Conservation (phyloP, 2,797 vertebrate species). For the Chaunax sp. region DNA sequence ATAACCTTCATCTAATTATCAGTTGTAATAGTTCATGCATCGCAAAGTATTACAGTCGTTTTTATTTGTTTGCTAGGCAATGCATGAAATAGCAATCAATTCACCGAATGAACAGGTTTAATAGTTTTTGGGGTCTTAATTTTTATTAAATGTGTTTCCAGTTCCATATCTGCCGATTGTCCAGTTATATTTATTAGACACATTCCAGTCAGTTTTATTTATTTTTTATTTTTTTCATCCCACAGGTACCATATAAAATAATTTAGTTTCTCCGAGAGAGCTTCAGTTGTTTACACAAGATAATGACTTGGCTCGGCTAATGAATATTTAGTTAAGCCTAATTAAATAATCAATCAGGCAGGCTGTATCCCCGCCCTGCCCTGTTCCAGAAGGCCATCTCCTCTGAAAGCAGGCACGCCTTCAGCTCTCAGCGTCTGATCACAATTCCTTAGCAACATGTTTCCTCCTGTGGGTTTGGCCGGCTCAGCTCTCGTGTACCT, state of each 20-base stretch:
- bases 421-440: constrained; percentile 58
- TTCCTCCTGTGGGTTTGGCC: constrained; percentile 25
- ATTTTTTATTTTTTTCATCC: not conserved
- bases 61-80: constrained; percentile 29
- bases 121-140: constrained; percentile 9
- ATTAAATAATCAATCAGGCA: constrained; percentile 77
- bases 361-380: constrained; percentile 56
- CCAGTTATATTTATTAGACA: constrained; percentile 33
- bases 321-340: constrained; percentile 73
- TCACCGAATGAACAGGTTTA: not conserved
- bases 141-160: constrained; percentile 27
- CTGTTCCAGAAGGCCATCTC: constrained; percentile 39
- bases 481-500: constrained; percentile 50
- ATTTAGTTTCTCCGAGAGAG: constrained; percentile 38
- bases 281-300: constrained; percentile 54
- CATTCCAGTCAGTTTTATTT: constrained; percentile 25
- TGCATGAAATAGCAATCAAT: constrained; percentile 12
- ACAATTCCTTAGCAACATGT: constrained; percentile 58
- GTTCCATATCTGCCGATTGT: constrained; percentile 17
- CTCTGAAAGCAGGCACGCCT: constrained; percentile 43
- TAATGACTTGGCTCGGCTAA: constrained; percentile 58
- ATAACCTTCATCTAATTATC: constrained; percentile 30
- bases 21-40: constrained; percentile 23
- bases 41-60: constrained; percentile 10
- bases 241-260: constrained; percentile 43